Evolutionary conservation across 2,113 vertebrate species (phyloP), one percentile per base, ranked within the genome.

Genomic region (Chaetops frenatus): DNA sequence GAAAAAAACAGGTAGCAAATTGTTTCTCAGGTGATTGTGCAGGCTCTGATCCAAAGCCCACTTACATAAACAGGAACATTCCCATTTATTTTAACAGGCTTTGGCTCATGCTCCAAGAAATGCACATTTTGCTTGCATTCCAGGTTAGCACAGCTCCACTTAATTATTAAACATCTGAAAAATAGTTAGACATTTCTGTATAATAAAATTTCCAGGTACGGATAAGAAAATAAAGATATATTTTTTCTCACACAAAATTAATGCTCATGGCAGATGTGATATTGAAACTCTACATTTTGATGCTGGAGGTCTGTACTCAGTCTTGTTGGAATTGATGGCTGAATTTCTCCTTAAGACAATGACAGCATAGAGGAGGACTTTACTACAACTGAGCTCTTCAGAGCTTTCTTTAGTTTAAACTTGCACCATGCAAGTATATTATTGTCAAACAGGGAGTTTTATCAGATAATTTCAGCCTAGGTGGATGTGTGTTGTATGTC

Each of bases 31-130:
- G 79, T 96, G 88, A 90, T 88, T 83, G 72, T 86, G 58, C 90
- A 96, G 90, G 95, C 88, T 93, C 38, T 78, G 76, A 56, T 95
- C 90, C 95, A 96, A 90, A 90, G 60, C 36, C 31, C 54, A 67
- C 79, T 80, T 73, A 78, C 28, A 90, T 60, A 82, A 94, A 93
- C 45, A 80, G 64, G 62, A 94, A 72, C 48, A 82, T 91, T 94
- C 51, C 79, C 71, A 91, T 62, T 77, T 71, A 69, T 15, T 89
- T 94, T 94, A 95, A 86, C 66, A 76, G 62, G 74, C 35, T 93
- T 92, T 97, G 82, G 85, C 79, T 90, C 84, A 36, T 1, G 6
- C 54, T 81, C 42, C 64, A 51, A 83, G 74, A 86, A 92, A 86
- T 33, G 24, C 27, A 62, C 1, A 0, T 91, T 92, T 90, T 81